A percentile compares a stretch with the other conserved stretches of the same genome.
Evolutionary conservation across 2,797 vertebrate genomes (phyloP).

Genomic region (Lagorchestes hirsutus): DNA sequence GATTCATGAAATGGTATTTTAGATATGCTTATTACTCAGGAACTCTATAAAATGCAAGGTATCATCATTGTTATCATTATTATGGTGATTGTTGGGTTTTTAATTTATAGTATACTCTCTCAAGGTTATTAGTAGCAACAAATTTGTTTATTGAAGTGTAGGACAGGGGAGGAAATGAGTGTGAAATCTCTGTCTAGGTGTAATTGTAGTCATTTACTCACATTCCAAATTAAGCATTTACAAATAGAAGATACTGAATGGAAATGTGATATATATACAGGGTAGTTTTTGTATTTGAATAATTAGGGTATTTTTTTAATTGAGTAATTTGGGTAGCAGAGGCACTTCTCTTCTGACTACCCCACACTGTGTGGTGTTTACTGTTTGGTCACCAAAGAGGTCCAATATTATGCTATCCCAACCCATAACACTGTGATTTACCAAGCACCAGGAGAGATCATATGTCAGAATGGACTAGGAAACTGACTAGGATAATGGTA

Average conservation of each 20-base stretch:
- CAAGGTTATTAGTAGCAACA: background rate
- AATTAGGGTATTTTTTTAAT: conserved; percentile 34
- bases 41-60: conserved; percentile 7
- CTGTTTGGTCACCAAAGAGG: background rate
- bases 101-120: conserved; percentile 33
- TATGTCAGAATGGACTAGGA: background rate
- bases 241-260: conserved; percentile 18
- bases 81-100: background rate
- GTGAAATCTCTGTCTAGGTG: conserved; percentile 31
- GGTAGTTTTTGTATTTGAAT: conserved; percentile 1
- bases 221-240: conserved; percentile 51
- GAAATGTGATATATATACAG: background rate
- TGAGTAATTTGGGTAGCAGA: conserved; percentile 1
- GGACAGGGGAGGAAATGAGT: conserved; percentile 36
- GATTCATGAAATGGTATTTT: background rate
- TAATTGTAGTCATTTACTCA: conserved; percentile 12
- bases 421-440: background rate
- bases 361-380: background rate
- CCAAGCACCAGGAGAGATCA: background rate
- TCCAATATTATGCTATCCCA: background rate
- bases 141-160: conserved; percentile 25
- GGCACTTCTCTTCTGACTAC: conserved; percentile 15
- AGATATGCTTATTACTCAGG: background rate
- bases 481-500: background rate
- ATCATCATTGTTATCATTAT: background rate